These are phyloP conservation scores for Rapana venosa DNA, from an alignment of 2,888 invertebrate species.

Conservation along the genomic window DNA sequence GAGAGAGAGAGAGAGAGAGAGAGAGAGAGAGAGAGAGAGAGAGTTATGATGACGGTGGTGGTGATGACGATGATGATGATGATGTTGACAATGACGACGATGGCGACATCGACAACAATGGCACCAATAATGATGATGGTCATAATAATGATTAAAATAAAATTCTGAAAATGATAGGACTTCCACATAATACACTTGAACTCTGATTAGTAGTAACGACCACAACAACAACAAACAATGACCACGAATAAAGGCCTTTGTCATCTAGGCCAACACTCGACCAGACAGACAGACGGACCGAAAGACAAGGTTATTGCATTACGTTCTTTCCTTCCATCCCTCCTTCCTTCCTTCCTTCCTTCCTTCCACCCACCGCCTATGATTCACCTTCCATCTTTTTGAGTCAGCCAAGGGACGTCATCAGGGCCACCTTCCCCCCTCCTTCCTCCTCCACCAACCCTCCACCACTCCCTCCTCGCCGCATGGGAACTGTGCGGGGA, in stretches of 20 bases:
- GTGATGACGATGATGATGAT: too few relatives aligned
- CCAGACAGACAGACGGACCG: background rate
- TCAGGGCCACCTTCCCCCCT: background rate
- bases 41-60: too few relatives aligned
- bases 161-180: too few relatives aligned
- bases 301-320: background rate
- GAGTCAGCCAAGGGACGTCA: background rate
- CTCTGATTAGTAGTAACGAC: background rate
- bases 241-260: too few relatives aligned
- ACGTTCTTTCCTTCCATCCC: background rate
- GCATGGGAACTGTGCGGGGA: background rate
- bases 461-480: background rate
- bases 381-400: background rate
- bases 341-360: background rate
- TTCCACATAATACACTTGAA: background rate
- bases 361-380: background rate
- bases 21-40: background rate
- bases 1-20: conserved; percentile 2
- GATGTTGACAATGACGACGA: too few relatives aligned
- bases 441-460: background rate
- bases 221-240: background rate
- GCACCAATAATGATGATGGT: too few relatives aligned
- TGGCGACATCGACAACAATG: too few relatives aligned
- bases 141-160: too few relatives aligned
- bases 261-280: too few relatives aligned